These are phyloP conservation scores for Budorcas taxicolor DNA, from an alignment of 2,113 vertebrate genomes.

Conservation along the genomic window DNA sequence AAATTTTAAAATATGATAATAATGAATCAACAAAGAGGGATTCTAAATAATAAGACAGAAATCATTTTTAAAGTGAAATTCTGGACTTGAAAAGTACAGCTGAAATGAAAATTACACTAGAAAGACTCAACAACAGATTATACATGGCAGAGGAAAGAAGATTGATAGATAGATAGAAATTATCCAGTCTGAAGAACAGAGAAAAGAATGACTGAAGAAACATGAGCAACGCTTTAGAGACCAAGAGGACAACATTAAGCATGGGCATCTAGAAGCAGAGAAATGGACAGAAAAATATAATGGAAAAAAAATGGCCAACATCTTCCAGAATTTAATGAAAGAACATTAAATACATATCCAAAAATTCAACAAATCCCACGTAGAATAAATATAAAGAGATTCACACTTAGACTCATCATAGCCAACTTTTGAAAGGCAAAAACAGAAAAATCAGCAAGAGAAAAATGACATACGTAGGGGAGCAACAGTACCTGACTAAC, in stretches of 20 bases:
- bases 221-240: background rate
- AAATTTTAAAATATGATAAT: background rate
- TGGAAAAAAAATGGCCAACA: background rate
- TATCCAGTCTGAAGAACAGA: background rate
- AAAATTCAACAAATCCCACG: background rate
- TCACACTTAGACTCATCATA: background rate
- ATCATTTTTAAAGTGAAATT: background rate
- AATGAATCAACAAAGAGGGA: background rate
- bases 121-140: background rate
- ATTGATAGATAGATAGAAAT: background rate
- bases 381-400: background rate
- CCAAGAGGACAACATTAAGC: background rate
- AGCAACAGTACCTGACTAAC: fast-evolving
- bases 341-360: background rate
- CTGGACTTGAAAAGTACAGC: background rate
- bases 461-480: background rate
- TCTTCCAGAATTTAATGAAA: background rate
- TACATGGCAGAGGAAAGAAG: background rate
- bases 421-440: background rate
- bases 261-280: background rate
- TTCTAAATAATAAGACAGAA: background rate
- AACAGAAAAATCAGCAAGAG: background rate
- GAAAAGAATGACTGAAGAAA: background rate
- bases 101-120: background rate
- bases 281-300: background rate